These are phyloP conservation scores for Microhierax caerulescens DNA, from an alignment of 2,797 vertebrate genomes.

Conservation along the genomic window DNA sequence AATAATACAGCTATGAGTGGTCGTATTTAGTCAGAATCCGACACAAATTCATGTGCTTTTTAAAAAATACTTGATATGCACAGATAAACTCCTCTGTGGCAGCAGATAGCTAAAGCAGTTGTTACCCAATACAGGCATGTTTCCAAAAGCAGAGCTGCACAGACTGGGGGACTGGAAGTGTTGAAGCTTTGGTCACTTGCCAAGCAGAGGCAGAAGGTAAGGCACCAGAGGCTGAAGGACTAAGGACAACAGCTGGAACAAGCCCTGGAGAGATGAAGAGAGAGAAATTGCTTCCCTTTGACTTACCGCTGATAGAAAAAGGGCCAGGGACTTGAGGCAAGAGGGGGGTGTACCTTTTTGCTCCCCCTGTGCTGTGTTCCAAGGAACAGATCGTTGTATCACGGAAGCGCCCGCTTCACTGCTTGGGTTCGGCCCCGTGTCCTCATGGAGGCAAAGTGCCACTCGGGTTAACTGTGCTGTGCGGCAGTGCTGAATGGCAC, in stretches of 20 bases:
- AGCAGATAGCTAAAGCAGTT: not conserved
- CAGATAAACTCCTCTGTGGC: not conserved
- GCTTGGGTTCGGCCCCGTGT: not conserved
- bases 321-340: not conserved
- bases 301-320: not conserved
- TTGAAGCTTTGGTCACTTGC: not conserved
- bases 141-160: not conserved
- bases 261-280: not conserved
- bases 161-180: fast-evolving
- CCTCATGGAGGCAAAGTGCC: not conserved
- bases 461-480: not conserved
- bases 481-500: not conserved
- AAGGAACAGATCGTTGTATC: not conserved
- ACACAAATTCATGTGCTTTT: not conserved
- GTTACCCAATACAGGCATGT: not conserved
- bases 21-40: not conserved
- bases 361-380: fast-evolving
- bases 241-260: not conserved
- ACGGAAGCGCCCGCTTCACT: not conserved
- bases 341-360: not conserved
- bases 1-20: not conserved
- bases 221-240: not conserved
- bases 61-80: not conserved
- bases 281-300: not conserved
- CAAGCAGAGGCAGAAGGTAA: not conserved